Evolutionary conservation across 2,797 vertebrate genomes (phyloP).

Genomic region (Chloroceryle inda): DNA sequence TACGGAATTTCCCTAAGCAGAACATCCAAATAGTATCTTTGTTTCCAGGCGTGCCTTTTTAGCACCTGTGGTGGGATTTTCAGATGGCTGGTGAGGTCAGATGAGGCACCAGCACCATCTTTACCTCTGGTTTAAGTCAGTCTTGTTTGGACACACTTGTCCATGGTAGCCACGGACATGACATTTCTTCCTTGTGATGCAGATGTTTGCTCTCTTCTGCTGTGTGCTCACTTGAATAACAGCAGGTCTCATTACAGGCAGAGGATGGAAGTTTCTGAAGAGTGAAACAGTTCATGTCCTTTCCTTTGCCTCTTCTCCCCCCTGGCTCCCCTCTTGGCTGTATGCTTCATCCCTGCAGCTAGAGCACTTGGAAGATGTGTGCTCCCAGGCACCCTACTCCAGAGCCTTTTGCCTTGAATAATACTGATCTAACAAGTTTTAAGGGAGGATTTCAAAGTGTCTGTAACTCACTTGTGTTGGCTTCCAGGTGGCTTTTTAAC

Average conservation of each 20-base stretch:
- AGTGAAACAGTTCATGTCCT: background rate
- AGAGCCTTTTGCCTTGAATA: background rate
- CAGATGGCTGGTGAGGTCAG: background rate
- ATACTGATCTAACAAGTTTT: background rate
- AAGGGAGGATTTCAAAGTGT: background rate
- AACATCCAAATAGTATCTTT: background rate
- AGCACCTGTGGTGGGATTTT: background rate
- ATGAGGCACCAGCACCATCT: background rate
- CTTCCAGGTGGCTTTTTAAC: background rate
- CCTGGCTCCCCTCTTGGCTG: rapidly evolving
- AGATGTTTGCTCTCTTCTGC: background rate
- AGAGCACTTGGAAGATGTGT: background rate
- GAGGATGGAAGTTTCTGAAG: background rate
- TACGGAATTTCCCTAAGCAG: background rate
- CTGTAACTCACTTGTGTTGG: background rate
- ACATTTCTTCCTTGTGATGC: background rate
- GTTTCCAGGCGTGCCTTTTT: background rate
- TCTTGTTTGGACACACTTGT: background rate
- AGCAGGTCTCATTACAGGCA: background rate
- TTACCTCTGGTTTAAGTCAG: background rate
- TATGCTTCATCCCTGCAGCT: background rate
- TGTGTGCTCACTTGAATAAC: background rate
- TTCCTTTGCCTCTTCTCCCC: background rate
- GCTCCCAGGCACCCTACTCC: background rate
- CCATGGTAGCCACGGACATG: background rate